Evolutionary conservation across 2,797 vertebrate species (phyloP).

Genomic region (Gallirallus australis): DNA sequence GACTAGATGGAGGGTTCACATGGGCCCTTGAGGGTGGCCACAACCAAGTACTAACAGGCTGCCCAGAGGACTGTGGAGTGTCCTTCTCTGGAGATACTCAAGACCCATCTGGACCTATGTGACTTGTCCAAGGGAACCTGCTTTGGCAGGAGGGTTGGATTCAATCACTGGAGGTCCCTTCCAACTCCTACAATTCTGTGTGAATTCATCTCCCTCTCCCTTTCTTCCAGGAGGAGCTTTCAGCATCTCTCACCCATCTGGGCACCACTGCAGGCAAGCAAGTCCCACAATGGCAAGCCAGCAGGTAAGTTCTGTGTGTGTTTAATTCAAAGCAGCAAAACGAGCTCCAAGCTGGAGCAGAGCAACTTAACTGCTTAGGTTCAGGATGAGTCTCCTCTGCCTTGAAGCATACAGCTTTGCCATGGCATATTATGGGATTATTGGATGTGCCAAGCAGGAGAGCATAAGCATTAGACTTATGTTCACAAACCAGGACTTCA

Average conservation of each 20-base stretch:
- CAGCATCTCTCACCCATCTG: rapidly evolving
- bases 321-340: not conserved
- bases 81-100: too few relatives aligned
- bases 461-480: rapidly evolving
- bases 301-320: not conserved
- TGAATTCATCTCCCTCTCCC: not conserved
- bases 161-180: too few relatives aligned
- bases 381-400: not conserved
- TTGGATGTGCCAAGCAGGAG: not conserved
- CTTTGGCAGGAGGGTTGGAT: too few relatives aligned
- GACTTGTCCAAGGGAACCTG: too few relatives aligned
- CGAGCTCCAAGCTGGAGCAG: not conserved
- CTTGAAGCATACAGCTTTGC: not conserved
- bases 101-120: too few relatives aligned
- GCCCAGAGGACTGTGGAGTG: not conserved
- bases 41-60: not conserved
- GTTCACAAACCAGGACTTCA: not conserved
- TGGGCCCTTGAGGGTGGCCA: rapidly evolving
- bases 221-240: not conserved
- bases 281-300: not conserved
- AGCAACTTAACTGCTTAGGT: not conserved
- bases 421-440: rapidly evolving
- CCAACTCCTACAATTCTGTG: too few relatives aligned
- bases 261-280: rapidly evolving
- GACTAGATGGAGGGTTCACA: not conserved